Evolutionary conservation across 2,113 vertebrate species (phyloP), one percentile per base, ranked within the genome.

Genomic region (Neotoma lepida): DNA sequence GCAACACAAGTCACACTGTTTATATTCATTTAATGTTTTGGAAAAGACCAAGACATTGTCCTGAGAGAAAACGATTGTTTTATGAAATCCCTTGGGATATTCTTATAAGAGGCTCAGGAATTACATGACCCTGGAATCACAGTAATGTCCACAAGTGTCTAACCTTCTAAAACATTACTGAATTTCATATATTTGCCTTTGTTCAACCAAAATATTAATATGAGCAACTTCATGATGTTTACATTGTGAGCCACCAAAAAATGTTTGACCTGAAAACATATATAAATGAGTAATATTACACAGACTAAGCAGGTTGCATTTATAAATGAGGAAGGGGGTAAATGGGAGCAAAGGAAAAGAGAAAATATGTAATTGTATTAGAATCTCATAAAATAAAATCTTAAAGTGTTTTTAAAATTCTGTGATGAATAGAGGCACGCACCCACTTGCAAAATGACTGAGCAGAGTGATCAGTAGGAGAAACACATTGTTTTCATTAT

Each of bases 141-240:
- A 66, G 8, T 22, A 6, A 64, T 86, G 26, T 89, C 39, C 56
- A 17, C 12, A 71, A 89, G 46, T 73, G 4, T 78, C 54, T 39
- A 8, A 15, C n/a, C 71, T 33, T 93, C 73, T 81, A 56, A 96
- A 80, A 80, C 86, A 89, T 44, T 44, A 4, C 15, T 89, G 46
- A 24, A 41, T 78, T 93, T 70, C 22, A 78, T 33, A 96, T 49
- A 94, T 86, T 90, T 96, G 41, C 35, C 46, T 92, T 95, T 93
- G 35, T 73, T 61, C 26, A 92, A 15, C 24, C 46, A 85, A 82
- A 76, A 84, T 35, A 89, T 89, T 70, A 73, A 41, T 93, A 88
- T 71, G 88, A 20, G 61, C 10, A 93, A 85, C 73, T 30, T 81
- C 44, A 56, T 76, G 49, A 22, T 76, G 63, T 86, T 93, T 51